A percentile compares a stretch with the other conserved stretches of the same genome.
Evolutionary conservation across 37 sponge, comb jelly and placozoan species (phyloP).

Genomic region (Diacarnus erythraeanus): DNA sequence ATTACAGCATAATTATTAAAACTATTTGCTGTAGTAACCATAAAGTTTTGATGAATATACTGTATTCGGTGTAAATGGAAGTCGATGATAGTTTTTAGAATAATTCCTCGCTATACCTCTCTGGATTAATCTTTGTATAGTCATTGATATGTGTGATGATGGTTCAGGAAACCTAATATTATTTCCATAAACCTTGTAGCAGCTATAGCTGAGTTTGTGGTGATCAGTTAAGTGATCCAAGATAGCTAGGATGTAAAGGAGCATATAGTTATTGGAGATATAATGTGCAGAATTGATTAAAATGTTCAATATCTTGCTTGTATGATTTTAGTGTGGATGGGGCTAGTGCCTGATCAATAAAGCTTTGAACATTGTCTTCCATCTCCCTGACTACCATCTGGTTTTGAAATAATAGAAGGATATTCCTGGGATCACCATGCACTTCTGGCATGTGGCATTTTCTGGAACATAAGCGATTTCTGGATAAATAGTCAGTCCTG

Average conservation of each 20-base stretch:
- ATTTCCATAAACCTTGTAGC: too few relatives aligned
- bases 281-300: background rate
- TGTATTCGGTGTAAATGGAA: background rate
- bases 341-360: background rate
- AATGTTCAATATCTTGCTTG: background rate
- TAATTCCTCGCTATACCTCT: background rate
- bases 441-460: background rate
- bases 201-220: too few relatives aligned
- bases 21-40: background rate
- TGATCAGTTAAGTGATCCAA: background rate
- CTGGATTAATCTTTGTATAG: background rate
- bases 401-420: background rate
- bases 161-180: background rate
- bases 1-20: background rate
- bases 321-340: background rate
- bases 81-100: background rate
- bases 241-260: background rate
- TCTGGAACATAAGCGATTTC: background rate
- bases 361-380: background rate
- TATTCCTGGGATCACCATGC: too few relatives aligned
- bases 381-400: background rate
- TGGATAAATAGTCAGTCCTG: background rate
- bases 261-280: background rate
- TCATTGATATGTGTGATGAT: background rate
- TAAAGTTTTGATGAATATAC: background rate